phyloP scores from a whole-genome alignment of 53 echinoderm and acorn worm genomes.

The Mesocentrotus franciscanus region DNA sequence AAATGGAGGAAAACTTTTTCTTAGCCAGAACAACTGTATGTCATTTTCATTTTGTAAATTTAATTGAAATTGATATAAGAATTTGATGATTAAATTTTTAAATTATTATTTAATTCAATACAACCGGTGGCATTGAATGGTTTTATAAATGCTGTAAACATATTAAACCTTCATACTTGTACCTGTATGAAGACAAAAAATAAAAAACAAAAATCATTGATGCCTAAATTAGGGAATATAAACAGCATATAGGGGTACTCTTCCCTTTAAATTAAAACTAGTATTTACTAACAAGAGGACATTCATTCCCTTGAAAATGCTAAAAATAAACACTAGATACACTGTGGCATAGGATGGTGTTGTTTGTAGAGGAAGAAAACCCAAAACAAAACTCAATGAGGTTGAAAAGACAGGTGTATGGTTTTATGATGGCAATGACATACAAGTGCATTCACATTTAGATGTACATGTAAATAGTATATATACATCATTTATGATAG shows the following conservation, averaged over 20 bases:
- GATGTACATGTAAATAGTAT: background rate
- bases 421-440: background rate
- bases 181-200: too few species aligned
- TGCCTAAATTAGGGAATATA: background rate
- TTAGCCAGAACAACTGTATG: background rate
- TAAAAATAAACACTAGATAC: background rate
- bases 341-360: background rate
- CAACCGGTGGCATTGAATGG: too few species aligned
- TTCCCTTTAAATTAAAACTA: background rate
- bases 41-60: too few species aligned
- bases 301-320: background rate
- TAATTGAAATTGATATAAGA: too few species aligned
- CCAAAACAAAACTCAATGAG: background rate
- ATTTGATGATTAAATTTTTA: too few species aligned
- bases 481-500: constrained; percentile 7
- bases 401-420: background rate
- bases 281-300: background rate
- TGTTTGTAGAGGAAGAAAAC: background rate
- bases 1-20: background rate
- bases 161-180: too few species aligned
- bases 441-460: background rate
- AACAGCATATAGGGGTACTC: background rate
- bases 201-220: too few species aligned
- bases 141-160: too few species aligned
- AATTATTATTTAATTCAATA: too few species aligned